Evolutionary conservation across 2,113 vertebrate genomes (phyloP), one percentile per base, ranked within the genome.

Genomic region (Nematolebias whitei): DNA sequence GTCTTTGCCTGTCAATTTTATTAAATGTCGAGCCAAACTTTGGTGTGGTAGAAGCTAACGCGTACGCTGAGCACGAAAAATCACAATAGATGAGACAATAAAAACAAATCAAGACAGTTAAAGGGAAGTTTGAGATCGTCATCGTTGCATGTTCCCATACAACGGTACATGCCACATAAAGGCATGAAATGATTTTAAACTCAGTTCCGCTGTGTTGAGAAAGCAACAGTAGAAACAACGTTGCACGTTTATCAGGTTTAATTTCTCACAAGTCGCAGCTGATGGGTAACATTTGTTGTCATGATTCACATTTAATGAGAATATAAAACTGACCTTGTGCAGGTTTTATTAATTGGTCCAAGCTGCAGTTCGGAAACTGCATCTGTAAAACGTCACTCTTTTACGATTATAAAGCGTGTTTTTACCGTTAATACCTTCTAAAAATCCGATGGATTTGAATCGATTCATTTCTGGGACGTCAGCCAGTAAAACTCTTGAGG

Each of bases 401-500:
- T n/a, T 12, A n/a, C n/a, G n/a, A n/a, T n/a, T n/a, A 23, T 29
- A 0, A 26, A 19, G 13, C 45, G 4, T 11, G 38, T 23, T 12
- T 51, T 19, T 35, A 12, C 32, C 22, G 12, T 41, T 15, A 0
- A 24, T 49, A 14, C 38, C 14, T 52, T 48, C 53, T 9, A 15
- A 68, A 51, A 60, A 49, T 23, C 4, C 1, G 50, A 32, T 18
- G 14, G 6, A 15, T 12, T 55, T 16, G 47, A 40, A 59, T 67
- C n/a, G n/a, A n/a, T 15, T 5, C 52, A 41, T 0, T 66, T 22
- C 13, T 35, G 22, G 14, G 5, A 20, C 56, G 43, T 51, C 24
- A 68, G 14, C 16, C 35, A n/a, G 12, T 61, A 35, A 74, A 74
- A 51, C 11, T 63, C 32, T n/a, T 45, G 43, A 29, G 10, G 76